Evolutionary conservation across 1,140 invertebrate genomes (phyloP).

Genomic region (Apis cerana): DNA sequence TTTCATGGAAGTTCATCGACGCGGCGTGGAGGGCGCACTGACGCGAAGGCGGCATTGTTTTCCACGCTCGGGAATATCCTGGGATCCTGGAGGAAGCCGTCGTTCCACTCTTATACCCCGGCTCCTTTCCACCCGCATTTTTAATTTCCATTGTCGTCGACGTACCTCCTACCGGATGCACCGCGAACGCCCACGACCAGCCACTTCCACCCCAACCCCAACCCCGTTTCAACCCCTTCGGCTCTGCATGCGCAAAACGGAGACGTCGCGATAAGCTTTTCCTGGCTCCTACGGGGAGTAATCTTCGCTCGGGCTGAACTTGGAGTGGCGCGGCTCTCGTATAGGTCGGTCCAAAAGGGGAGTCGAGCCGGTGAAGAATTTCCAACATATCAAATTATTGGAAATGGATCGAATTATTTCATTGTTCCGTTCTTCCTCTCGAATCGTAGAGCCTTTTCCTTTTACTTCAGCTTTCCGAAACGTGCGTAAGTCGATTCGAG

Average conservation of each 20-base stretch:
- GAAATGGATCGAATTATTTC: no score
- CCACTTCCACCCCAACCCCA: constrained; percentile 11
- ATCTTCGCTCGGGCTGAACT: not conserved
- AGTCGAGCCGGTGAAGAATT: no score
- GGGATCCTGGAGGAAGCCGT: constrained; percentile 55
- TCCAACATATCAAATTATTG: no score
- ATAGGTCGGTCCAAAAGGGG: not conserved
- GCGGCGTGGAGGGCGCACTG: constrained; percentile 53
- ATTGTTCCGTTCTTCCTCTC: no score
- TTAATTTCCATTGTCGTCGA: constrained; percentile 60
- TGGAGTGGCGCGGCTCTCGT: not conserved
- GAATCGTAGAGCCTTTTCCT: no score
- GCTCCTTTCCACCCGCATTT: constrained; percentile 63
- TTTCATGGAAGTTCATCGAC: constrained; percentile 53
- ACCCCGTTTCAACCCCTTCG: constrained; percentile 27
- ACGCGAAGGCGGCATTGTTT: constrained; percentile 71
- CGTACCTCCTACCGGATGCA: constrained; percentile 39
- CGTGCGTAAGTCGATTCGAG: no score
- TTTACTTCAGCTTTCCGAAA: no score
- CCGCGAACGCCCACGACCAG: constrained; percentile 46
- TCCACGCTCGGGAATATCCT: constrained; percentile 47
- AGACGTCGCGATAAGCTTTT: constrained; percentile 27
- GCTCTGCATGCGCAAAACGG: constrained; percentile 15
- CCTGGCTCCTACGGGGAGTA: not conserved
- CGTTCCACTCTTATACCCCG: constrained; percentile 46